Percentiles rank a stretch among this genome's conserved stretches.
These are phyloP conservation scores for Drosophila setosimentum DNA, from an alignment of 2,888 invertebrate genomes.

Conservation along the genomic window DNA sequence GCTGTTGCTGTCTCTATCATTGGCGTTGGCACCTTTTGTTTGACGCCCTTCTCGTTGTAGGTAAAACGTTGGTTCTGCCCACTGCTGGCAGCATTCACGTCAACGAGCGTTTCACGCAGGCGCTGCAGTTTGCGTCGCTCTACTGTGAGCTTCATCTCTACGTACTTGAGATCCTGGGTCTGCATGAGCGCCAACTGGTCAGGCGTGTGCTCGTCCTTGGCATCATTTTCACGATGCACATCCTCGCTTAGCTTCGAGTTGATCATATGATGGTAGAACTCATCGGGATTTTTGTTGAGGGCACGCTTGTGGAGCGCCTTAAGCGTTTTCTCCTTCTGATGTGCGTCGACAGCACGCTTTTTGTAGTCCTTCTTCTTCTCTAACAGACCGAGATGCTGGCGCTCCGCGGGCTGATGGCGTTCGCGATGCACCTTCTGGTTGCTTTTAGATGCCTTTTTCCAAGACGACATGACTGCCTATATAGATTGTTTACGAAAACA, in stretches of 20 bases:
- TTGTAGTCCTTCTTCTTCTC: constrained; percentile 97
- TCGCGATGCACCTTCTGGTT: constrained; percentile 94
- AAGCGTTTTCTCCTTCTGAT: constrained; percentile 93
- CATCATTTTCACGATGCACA: constrained; percentile 89
- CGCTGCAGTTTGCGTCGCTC: constrained; percentile 90
- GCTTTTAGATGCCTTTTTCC: constrained; percentile 94
- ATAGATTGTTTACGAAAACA: constrained; percentile 34
- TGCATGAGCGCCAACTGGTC: constrained; percentile 95
- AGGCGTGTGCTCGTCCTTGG: constrained; percentile 90
- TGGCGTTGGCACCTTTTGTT: not conserved
- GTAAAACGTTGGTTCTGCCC: constrained; percentile 91
- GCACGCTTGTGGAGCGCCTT: constrained; percentile 93
- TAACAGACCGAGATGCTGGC: constrained; percentile 92
- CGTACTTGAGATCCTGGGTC: constrained; percentile 96
- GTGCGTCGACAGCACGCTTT: constrained; percentile 91
- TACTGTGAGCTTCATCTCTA: constrained; percentile 93
- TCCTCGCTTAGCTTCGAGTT: constrained; percentile 90
- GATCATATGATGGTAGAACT: constrained; percentile 99
- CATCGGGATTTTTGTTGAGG: constrained; percentile 97
- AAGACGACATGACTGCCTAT: constrained; percentile 91
- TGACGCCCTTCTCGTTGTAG: constrained; percentile 89
- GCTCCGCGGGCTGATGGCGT: constrained; percentile 92
- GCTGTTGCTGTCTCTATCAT: constrained; percentile 89
- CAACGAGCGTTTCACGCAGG: constrained; percentile 92
- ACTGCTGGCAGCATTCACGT: constrained; percentile 89